A percentile compares a stretch with the other conserved stretches of the same genome.
Conservation (phyloP, 2,888 invertebrate genomes). For the Pterostichus madidus region DNA sequence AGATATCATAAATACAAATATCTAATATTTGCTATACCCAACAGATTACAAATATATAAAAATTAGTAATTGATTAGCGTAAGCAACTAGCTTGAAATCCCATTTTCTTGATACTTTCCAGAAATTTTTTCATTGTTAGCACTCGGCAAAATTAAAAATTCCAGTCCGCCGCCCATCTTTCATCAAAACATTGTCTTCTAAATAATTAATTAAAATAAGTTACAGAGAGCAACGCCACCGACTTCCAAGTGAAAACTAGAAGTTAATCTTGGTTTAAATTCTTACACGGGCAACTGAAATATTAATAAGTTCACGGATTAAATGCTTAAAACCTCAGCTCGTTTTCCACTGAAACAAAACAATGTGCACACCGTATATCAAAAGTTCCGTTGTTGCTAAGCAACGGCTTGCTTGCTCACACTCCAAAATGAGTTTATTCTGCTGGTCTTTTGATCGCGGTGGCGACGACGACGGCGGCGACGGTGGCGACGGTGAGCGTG, state of each 20-base stretch:
- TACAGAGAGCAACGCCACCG: not conserved
- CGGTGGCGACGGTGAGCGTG: not conserved
- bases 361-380: not conserved
- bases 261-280: slow-evolving; percentile 12
- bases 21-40: too few species aligned
- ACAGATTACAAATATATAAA: not conserved
- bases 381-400: slow-evolving; percentile 30
- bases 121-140: slow-evolving; percentile 12
- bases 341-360: slow-evolving; percentile 6
- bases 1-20: too few species aligned
- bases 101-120: not conserved
- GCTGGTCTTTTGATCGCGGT: not conserved
- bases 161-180: slow-evolving; percentile 13
- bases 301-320: slow-evolving; percentile 44
- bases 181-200: slow-evolving; percentile 30
- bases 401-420: not conserved
- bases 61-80: slow-evolving; percentile 20
- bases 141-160: slow-evolving; percentile 41
- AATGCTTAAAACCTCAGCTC: slow-evolving; percentile 3
- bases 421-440: slow-evolving; percentile 1
- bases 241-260: slow-evolving; percentile 27
- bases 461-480: too few species aligned
- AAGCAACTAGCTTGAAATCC: not conserved
- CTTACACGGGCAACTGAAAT: slow-evolving; percentile 32
- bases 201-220: slow-evolving; percentile 49